These are phyloP conservation scores for Notechis scutatus DNA, from an alignment of 2,113 vertebrate genomes.

Conservation along the genomic window DNA sequence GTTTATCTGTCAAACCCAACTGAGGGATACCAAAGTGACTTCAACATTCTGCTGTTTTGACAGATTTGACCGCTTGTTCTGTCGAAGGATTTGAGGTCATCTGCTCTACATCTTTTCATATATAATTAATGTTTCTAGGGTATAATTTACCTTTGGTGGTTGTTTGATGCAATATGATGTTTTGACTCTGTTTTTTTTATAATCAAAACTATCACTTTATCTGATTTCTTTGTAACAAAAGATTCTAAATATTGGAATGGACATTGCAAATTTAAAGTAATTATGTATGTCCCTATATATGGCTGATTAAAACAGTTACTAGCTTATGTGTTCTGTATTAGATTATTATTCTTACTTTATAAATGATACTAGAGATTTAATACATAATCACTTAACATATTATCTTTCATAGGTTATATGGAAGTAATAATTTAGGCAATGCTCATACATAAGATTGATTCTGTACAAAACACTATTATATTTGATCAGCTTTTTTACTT, in stretches of 20 bases:
- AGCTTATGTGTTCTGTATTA: background rate
- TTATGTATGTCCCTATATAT: background rate
- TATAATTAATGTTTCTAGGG: background rate
- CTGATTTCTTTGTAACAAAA: background rate
- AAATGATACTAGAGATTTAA: background rate
- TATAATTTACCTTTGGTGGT: background rate
- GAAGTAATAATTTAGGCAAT: background rate
- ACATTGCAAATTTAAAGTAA: background rate
- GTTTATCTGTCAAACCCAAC: background rate
- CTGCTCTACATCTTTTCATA: background rate
- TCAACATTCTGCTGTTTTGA: background rate
- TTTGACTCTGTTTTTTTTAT: background rate
- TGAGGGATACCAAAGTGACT: background rate
- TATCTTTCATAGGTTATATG: background rate
- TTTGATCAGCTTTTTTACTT: background rate
- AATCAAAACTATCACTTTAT: background rate
- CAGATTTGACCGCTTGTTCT: background rate
- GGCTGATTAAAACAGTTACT: background rate
- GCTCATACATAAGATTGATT: background rate
- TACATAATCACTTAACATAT: background rate
- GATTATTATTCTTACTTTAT: background rate
- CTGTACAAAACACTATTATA: background rate
- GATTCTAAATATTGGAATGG: background rate
- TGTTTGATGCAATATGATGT: background rate
- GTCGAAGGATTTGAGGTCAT: background rate